These are phyloP conservation scores for Mythimna lalbum DNA, from an alignment of 2,888 invertebrate species.

Conservation along the genomic window DNA sequence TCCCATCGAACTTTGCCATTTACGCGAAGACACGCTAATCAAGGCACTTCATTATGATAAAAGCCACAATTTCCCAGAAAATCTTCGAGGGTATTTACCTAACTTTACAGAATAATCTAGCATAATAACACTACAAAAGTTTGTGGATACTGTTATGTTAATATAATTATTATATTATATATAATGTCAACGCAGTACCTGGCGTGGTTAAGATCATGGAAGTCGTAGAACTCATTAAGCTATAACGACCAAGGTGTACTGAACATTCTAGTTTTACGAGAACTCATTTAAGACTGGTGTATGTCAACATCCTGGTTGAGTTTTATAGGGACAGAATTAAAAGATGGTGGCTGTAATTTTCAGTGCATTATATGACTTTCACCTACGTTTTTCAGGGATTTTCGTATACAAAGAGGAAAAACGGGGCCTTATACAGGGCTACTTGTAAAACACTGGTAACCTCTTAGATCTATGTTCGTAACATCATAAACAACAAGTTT, in stretches of 20 bases:
- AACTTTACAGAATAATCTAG: slow-evolving; percentile 17
- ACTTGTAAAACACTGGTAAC: no score
- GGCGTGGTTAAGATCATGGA: slow-evolving; percentile 43
- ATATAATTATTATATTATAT: slow-evolving; percentile 33
- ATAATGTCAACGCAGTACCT: slow-evolving; percentile 39
- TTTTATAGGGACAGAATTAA: slow-evolving; percentile 8
- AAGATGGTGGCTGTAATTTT: not conserved
- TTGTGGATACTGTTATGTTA: slow-evolving; percentile 35
- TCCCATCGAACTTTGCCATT: slow-evolving; percentile 5
- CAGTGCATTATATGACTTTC: not conserved
- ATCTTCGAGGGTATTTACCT: slow-evolving; percentile 35
- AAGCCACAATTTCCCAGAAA: slow-evolving; percentile 30
- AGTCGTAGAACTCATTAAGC: slow-evolving; percentile 52
- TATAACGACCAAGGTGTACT: slow-evolving; percentile 48
- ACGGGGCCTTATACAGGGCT: no score
- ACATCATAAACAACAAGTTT: no score
- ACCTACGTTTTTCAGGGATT: no score
- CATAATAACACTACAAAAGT: slow-evolving; percentile 32
- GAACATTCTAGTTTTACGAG: slow-evolving; percentile 43
- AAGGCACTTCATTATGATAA: slow-evolving; percentile 16
- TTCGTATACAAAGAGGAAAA: no score
- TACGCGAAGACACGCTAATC: not conserved
- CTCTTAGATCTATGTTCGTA: no score
- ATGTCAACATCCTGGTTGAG: slow-evolving; percentile 7
- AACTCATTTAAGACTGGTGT: slow-evolving; percentile 32